Evolutionary conservation across 2,113 vertebrate genomes (phyloP), one percentile per base, ranked within the genome.

Genomic region (Microtus ochrogaster): DNA sequence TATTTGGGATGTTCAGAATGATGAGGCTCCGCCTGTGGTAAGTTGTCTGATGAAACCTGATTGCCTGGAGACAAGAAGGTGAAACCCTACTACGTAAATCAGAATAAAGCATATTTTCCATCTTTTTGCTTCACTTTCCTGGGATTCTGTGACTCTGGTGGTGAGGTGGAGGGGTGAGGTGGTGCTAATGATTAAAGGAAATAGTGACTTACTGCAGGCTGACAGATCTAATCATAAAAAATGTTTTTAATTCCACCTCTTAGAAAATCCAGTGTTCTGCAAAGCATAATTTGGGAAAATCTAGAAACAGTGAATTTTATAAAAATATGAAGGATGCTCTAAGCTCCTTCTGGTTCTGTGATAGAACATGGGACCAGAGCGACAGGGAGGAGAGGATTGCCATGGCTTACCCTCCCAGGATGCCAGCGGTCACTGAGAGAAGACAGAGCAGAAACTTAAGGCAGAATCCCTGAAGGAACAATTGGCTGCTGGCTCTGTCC

Each of bases 261-360:
- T 74, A 87, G 63, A 94, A 65, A 5, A 11, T 3, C 22, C 82
- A 85, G 78, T 87, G 2, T 77, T 92, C n/a, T 81, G 10, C 36
- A 87, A n/a, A 92, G 21, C 7, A 91, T 28, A 79, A 26, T 68
- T 73, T 78, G 17, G 70, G 30, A 93, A 89, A 87, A 92, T 73
- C 61, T 81, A 44, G 39, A 89, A 82, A 10, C 78, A 77, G n/a
- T 90, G 33, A 95, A 63, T 95, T 81, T 77, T 85, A 52, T 26
- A 70, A 91, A 55, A 89, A 76, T 52, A 61, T 90, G 41, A 94
- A 58, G 65, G 33, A 9, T 78, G 3, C 22, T 33, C 47, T 78
- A 52, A 7, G 47, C 47, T 78, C 30, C 30, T 36, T 78, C 44
- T 33, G 28, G 16, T 49, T 7, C 73, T 44, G 39, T 28, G 11